Base-by-base conservation (phyloP, 2,113 vertebrate genomes). In the Bettongia penicillata region DNA sequence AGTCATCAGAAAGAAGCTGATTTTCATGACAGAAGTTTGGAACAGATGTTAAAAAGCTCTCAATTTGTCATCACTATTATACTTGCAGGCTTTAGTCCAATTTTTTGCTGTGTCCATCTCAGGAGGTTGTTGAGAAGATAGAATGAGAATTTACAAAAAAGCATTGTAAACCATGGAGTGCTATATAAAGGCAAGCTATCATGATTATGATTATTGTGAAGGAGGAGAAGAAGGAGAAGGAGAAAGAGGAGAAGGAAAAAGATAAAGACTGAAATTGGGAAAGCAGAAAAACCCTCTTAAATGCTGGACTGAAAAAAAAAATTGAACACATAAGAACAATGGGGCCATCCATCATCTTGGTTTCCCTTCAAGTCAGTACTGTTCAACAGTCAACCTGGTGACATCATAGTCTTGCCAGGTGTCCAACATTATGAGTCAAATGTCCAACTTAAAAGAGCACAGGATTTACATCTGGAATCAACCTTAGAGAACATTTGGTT, bases 1-100 rank as follows among this genome's bases (percentile, higher is more conserved):
- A 90, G 47, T 55, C 57, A 26, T 11, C 24, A 68, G 94, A 68
- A 48, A 89, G 50, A 95, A 90, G 94, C 26, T 55, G 92, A 53
- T 50, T 53, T 90, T 84, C 68, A 49, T 52, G 90, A 57, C 25
- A 89, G 93, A 96, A 94, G 51, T 52, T 90, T 90, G 53, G 92
- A 95, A 91, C 51, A 8, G 53, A 52, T 48, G 50, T 77, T 68
- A 90, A 26, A 84, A 84, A 43, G 68, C n/a, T 84, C 43, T 84
- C 68, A 84, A 84, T 43, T 84, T 84, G 6, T 84, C 37, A 61
- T 89, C 61, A 91, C 53, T 22, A 50, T 37, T 9, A 16, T 89
- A 50, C 93, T 95, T 77, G 77, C 0, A 25, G 92, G 23, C 22
- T 77, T 22, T 53, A 28, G 23, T 77, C 48, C 50, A 93, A n/a